Evolutionary conservation across 2,888 invertebrate genomes (phyloP).

Genomic region (Synergus japonicus): DNA sequence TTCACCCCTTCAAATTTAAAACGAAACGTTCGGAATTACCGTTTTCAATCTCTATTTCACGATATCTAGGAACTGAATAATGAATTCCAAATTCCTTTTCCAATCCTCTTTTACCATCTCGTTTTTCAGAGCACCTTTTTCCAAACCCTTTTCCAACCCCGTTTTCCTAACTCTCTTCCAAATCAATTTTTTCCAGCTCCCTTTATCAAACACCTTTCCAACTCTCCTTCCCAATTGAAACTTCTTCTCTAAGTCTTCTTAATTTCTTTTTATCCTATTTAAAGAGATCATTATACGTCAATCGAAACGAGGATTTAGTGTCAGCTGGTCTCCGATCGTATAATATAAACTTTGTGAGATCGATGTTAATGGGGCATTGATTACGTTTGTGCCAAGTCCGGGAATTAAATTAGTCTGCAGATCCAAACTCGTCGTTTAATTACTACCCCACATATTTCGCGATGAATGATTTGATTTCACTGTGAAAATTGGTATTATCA

Average conservation of each 20-base stretch:
- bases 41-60: not conserved
- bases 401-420: conserved; percentile 29
- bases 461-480: conserved; percentile 29
- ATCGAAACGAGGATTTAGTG: conserved; percentile 8
- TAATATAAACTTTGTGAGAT: conserved; percentile 6
- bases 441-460: conserved; percentile 28
- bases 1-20: not conserved
- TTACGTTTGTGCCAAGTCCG: conserved; percentile 37
- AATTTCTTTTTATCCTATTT: not conserved
- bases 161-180: too few species aligned
- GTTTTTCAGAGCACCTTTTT: too few species aligned
- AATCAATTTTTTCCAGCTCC: too few species aligned
- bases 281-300: not conserved
- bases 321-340: not conserved
- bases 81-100: not conserved
- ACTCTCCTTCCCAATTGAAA: not conserved
- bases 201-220: too few species aligned
- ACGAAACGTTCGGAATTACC: not conserved
- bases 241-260: not conserved
- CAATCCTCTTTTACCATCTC: too few species aligned
- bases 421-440: conserved; percentile 27
- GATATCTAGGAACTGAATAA: not conserved
- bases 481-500: conserved; percentile 22
- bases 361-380: conserved; percentile 27
- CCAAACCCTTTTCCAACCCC: too few species aligned